phyloP scores from a whole-genome alignment of 2,888 invertebrate species.

The Brachyptera putata region DNA sequence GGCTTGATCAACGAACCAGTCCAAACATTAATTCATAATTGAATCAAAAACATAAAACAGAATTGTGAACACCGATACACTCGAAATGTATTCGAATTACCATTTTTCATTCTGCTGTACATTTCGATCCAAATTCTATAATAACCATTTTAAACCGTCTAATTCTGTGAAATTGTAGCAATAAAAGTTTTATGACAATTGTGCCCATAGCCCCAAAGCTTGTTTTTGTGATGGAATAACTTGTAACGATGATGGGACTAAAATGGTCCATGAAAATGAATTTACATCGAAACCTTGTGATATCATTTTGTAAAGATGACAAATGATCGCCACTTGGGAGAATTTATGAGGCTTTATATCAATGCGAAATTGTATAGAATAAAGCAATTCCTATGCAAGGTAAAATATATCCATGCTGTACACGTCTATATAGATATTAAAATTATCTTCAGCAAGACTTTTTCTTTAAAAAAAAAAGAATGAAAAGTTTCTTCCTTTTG shows the following conservation, averaged over 20 bases:
- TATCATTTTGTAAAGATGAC: slow-evolving; percentile 3
- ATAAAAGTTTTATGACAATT: slow-evolving; percentile 3
- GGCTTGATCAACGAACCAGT: slow-evolving; percentile 8
- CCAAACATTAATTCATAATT: slow-evolving; percentile 6
- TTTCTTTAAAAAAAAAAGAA: too few species aligned
- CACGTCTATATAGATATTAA: too few species aligned
- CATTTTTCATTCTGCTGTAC: neutral
- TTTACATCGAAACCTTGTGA: neutral
- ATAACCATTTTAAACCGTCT: neutral
- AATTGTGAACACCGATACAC: slow-evolving; percentile 9
- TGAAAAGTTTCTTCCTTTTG: too few species aligned
- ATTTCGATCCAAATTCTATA: neutral
- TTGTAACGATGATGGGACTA: slow-evolving; percentile 8
- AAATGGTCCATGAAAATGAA: slow-evolving; percentile 9
- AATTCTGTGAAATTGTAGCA: neutral
- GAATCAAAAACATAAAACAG: slow-evolving; percentile 4
- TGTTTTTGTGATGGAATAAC: neutral
- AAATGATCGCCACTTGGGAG: neutral
- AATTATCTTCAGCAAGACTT: too few species aligned
- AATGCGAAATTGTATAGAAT: neutral
- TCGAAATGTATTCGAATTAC: slow-evolving; percentile 10
- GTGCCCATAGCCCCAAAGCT: neutral
- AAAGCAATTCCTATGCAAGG: neutral
- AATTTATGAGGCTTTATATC: slow-evolving; percentile 10
- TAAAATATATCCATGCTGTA: too few species aligned